A percentile compares a stretch with the other conserved stretches of the same genome.
Conservation (phyloP, 2,888 invertebrate genomes). For the Torymus texanus region DNA sequence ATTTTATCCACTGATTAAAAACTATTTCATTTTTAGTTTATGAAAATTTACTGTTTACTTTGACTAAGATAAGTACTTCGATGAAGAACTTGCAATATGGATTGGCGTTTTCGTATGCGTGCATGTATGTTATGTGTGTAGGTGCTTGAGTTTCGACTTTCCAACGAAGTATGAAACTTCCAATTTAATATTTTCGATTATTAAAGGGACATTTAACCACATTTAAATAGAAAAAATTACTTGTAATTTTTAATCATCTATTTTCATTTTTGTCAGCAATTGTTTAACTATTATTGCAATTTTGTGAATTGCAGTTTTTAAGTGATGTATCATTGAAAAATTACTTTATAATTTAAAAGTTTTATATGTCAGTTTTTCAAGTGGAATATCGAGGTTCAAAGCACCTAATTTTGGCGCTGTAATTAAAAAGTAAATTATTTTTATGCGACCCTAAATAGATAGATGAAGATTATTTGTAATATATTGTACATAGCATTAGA, state of each 20-base stretch:
- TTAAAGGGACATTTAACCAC: constrained; percentile 7
- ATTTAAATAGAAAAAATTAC: constrained; percentile 2
- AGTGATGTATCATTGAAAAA: no score
- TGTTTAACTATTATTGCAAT: no score
- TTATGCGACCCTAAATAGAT: constrained; percentile 62
- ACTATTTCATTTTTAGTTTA: constrained; percentile 9
- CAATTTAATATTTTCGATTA: constrained; percentile 29
- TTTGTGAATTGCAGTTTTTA: no score
- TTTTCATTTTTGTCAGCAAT: no score
- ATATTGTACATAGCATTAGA: constrained; percentile 73
- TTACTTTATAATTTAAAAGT: background rate
- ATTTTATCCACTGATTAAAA: constrained; percentile 35
- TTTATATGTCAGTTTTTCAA: background rate
- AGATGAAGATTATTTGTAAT: constrained; percentile 70
- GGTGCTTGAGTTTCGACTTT: constrained; percentile 37
- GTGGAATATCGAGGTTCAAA: constrained; percentile 32
- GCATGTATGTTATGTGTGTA: constrained; percentile 34
- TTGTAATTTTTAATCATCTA: no score
- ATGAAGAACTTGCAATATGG: constrained; percentile 30
- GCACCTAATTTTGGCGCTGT: constrained; percentile 41
- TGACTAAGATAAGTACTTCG: constrained; percentile 19
- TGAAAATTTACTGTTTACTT: constrained; percentile 18
- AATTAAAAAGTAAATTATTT: constrained; percentile 64
- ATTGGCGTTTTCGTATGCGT: constrained; percentile 24
- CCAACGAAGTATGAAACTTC: background rate